These are phyloP conservation scores for Corapipo altera DNA, from an alignment of 2,113 vertebrate genomes.

Conservation along the genomic window DNA sequence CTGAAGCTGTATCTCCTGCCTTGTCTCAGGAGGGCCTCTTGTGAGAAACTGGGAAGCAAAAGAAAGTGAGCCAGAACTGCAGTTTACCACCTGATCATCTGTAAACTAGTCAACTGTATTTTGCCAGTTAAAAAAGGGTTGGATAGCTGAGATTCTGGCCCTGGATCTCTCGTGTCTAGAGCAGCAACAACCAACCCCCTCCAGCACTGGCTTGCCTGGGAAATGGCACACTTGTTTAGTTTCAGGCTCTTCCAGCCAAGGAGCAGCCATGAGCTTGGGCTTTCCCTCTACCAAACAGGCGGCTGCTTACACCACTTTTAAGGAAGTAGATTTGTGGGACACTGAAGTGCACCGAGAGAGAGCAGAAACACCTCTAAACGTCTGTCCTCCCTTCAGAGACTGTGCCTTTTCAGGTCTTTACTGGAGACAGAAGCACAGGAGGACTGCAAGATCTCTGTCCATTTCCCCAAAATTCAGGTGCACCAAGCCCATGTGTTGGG, in stretches of 20 bases:
- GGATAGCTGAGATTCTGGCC: not conserved
- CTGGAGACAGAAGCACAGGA: not conserved
- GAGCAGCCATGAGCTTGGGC: not conserved
- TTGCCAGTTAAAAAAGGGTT: not conserved
- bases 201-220: not conserved
- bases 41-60: not conserved
- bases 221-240: not conserved
- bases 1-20: not conserved
- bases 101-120: not conserved
- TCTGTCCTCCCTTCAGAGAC: not conserved
- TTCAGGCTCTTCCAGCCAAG: not conserved
- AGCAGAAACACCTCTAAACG: not conserved
- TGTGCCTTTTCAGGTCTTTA: not conserved
- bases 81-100: not conserved
- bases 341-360: not conserved
- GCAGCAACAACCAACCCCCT: not conserved
- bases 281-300: not conserved
- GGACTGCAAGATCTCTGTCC: not conserved
- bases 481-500: rapidly evolving
- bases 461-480: not conserved
- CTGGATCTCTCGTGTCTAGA: not conserved
- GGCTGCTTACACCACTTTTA: not conserved
- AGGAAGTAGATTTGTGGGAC: not conserved
- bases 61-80: not conserved
- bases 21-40: not conserved